phyloP scores from a whole-genome alignment of 2,888 invertebrate species.

The Proisotoma minuta region DNA sequence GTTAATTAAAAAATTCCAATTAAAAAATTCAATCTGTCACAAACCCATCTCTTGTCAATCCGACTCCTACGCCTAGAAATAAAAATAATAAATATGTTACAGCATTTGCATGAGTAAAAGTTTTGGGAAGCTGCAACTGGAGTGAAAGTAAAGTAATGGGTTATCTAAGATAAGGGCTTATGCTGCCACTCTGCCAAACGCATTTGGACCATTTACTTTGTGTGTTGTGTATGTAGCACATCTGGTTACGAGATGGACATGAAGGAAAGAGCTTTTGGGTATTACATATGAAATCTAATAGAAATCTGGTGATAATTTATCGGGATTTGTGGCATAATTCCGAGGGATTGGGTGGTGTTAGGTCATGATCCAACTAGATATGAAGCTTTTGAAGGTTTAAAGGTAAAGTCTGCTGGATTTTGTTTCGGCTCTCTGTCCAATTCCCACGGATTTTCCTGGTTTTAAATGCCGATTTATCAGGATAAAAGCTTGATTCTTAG shows the following conservation, averaged over 20 bases:
- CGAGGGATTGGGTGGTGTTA: constrained; percentile 12
- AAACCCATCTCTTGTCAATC: constrained; percentile 77
- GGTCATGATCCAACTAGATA: constrained; percentile 17
- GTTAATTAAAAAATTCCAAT: too few species aligned
- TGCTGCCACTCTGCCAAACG: too few species aligned
- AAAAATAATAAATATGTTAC: neutral
- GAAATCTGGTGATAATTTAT: constrained; percentile 19
- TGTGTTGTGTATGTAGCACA: neutral
- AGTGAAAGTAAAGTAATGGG: too few species aligned
- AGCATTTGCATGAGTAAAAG: neutral
- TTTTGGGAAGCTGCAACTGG: too few species aligned
- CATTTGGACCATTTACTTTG: too few species aligned
- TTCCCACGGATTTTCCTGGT: constrained; percentile 16
- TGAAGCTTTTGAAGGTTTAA: constrained; percentile 17
- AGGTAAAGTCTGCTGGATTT: constrained; percentile 10
- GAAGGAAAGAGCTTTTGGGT: constrained; percentile 1
- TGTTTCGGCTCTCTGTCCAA: constrained; percentile 9
- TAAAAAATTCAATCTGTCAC: too few species aligned
- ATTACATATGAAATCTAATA: constrained; percentile 19
- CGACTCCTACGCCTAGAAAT: constrained; percentile 68
- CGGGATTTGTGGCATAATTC: constrained; percentile 16
- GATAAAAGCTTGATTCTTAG: constrained; percentile 18
- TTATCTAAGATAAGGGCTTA: too few species aligned
- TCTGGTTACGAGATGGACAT: neutral
- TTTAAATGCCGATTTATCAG: constrained; percentile 20